A percentile compares a stretch with the other conserved stretches of the same genome.
These are phyloP conservation scores for Ramphastos sulfuratus DNA, from an alignment of 2,113 vertebrate species.

Conservation along the genomic window DNA sequence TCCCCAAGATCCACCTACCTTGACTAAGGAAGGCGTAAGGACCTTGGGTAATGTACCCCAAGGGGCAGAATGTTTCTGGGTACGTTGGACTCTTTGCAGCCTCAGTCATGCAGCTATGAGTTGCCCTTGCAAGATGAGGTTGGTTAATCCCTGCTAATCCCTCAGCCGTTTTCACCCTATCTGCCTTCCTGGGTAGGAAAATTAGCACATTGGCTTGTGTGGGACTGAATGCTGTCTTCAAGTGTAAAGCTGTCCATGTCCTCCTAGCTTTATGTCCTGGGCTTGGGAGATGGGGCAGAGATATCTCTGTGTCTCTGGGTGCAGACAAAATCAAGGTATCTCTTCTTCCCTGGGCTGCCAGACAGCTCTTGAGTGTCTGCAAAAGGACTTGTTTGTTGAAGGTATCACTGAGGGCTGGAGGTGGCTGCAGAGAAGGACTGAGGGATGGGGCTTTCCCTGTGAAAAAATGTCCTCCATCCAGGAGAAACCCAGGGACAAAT, in stretches of 20 bases:
- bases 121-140: conserved; percentile 9
- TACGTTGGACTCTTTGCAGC: background rate
- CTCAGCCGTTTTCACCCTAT: background rate
- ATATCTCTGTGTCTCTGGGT: background rate
- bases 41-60: background rate
- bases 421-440: background rate
- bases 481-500: background rate
- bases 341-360: background rate
- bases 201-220: background rate
- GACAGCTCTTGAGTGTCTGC: background rate
- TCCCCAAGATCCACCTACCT: background rate
- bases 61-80: background rate
- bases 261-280: background rate
- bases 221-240: background rate
- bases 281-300: background rate
- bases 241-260: background rate
- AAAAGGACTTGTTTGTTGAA: background rate
- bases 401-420: background rate
- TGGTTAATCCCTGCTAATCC: conserved; percentile 41
- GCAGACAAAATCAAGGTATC: background rate
- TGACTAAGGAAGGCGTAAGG: background rate
- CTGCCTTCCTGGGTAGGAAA: conserved; percentile 9
- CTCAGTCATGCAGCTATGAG: background rate
- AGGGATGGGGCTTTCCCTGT: background rate
- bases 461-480: background rate